Base-by-base conservation (phyloP, 2,797 vertebrate species). In the Mionectes olivaceus region DNA sequence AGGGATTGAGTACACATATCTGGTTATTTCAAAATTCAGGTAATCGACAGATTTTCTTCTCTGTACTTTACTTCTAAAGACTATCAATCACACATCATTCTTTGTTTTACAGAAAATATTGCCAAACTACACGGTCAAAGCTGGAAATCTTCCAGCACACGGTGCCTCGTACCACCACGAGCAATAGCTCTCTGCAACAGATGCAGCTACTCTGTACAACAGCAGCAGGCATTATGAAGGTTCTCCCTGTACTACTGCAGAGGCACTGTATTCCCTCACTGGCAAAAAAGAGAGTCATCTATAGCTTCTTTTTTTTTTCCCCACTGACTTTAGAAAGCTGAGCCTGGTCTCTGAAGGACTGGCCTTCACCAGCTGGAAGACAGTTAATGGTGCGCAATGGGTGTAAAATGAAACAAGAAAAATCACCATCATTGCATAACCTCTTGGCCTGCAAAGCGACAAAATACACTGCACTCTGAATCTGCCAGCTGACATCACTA, bases 161-260 rank as follows among this genome's bases (percentile, higher is more conserved):
- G 52, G 60, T 28, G 3, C 25, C 63, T 55, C 3, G 4, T 23
- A 74, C 19, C 14, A 37, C 28, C 12, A 52, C 0, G 0, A 13
- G 21, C 28, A 88, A 52, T 3, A 39, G 50, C 33, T 78, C n/a
- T 32, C 35, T 35, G 28, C 5, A 49, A 39, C 39, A 80, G 37
- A 67, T 11, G 27, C n/a, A 86, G 65, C 25, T 41, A 60, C 41
- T 56, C 25, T 41, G 46, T 32, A n/a, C 32, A 70, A 71, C 13
- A 84, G 43, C 47, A 79, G 13, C 30, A 87, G 37, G 39, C 30
- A 50, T 35, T 33, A 67, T 16, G 24, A 83, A 14, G 13, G 12
- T 37, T 63, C 52, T 67, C 52, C 46, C 52, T 24, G 19, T 22
- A 28, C 8, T 90, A 24, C 44, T n/a, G 35, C 13, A 91, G n/a